These are phyloP conservation scores for Aurelia sp. DNA, from an alignment of 30 jellyfish, hydroid and myxozoan genomes.

Conservation along the genomic window DNA sequence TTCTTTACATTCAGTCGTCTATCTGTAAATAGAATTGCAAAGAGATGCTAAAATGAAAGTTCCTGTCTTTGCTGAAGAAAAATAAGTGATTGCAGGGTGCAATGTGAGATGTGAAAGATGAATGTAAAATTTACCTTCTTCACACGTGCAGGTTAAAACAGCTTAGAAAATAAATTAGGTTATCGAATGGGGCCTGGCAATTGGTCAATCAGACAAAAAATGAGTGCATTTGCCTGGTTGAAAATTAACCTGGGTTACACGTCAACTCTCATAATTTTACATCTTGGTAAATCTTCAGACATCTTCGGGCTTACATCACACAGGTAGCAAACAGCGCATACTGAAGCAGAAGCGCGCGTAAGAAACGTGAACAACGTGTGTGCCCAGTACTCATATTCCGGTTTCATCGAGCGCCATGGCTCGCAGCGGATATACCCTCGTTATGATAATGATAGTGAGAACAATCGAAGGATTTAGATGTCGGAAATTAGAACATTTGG, in stretches of 20 bases:
- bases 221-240: too few relatives aligned
- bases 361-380: neutral
- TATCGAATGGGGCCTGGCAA: too few relatives aligned
- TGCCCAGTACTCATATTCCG: conserved; percentile 7
- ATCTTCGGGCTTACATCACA: conserved; percentile 9
- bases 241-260: too few relatives aligned
- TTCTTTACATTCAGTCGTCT: neutral
- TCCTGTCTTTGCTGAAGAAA: neutral
- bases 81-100: neutral
- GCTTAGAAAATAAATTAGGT: too few relatives aligned
- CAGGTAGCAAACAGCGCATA: conserved; percentile 1
- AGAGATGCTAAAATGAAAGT: neutral
- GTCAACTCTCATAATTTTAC: too few relatives aligned
- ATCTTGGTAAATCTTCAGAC: too few relatives aligned
- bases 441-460: neutral
- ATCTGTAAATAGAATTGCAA: too few relatives aligned
- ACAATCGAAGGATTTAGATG: neutral
- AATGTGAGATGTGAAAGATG: neutral
- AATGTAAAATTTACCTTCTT: neutral
- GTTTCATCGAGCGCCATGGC: neutral
- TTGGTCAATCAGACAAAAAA: too few relatives aligned
- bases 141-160: too few relatives aligned
- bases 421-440: conserved; percentile 1
- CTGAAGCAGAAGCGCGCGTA: neutral
- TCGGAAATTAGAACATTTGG: neutral